phyloP scores from a whole-genome alignment of 2,888 invertebrate species.

The Dendrolimus houi region DNA sequence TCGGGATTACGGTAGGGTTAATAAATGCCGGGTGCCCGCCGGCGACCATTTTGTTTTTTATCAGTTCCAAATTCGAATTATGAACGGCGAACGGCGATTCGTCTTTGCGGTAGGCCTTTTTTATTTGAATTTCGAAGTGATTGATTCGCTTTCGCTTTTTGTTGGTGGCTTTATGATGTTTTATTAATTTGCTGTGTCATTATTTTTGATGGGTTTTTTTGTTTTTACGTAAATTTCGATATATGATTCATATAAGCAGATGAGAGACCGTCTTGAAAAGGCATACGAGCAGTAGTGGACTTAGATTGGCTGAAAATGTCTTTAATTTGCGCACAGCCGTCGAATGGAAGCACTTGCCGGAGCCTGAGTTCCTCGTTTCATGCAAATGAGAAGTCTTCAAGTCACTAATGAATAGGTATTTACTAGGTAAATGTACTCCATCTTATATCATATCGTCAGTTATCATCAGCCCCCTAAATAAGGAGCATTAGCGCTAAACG shows the following conservation, averaged over 20 bases:
- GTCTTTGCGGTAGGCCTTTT: conserved; percentile 32
- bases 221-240: not conserved
- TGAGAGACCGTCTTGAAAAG: too few species aligned
- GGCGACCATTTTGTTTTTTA: conserved; percentile 60
- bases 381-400: too few species aligned
- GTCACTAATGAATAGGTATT: too few species aligned
- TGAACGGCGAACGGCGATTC: conserved; percentile 50
- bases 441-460: too few species aligned
- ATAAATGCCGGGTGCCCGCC: conserved; percentile 52
- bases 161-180: conserved; percentile 12
- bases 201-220: conserved; percentile 7
- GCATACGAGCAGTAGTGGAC: too few species aligned
- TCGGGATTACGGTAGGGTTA: conserved; percentile 48
- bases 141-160: conserved; percentile 21
- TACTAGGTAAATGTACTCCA: too few species aligned
- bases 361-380: too few species aligned
- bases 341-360: too few species aligned
- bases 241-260: not conserved
- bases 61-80: conserved; percentile 61
- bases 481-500: too few species aligned
- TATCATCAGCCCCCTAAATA: too few species aligned
- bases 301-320: too few species aligned
- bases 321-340: too few species aligned
- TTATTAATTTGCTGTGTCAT: conserved; percentile 13
- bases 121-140: conserved; percentile 30